Percentiles rank a stretch among this genome's conserved stretches.
Evolutionary conservation across 2,113 vertebrate genomes (phyloP).

Genomic region (Spermophilus dauricus): DNA sequence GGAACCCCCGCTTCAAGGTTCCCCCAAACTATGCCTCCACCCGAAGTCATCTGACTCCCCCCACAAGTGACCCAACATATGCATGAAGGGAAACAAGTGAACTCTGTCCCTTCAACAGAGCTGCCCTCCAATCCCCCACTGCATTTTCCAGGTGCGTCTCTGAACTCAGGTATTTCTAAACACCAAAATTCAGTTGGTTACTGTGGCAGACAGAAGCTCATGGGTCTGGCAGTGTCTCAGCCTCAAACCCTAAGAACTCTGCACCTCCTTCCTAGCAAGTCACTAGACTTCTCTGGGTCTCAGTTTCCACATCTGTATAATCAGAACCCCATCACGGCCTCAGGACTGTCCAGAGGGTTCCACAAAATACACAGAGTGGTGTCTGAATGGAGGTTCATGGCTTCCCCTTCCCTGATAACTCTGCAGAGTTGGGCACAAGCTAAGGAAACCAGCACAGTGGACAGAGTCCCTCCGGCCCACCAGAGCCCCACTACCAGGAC

Average conservation of each 20-base stretch:
- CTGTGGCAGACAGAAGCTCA: neutral
- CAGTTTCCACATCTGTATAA: neutral
- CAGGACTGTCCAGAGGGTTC: fast-evolving
- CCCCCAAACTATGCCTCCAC: neutral
- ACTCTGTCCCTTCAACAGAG: neutral
- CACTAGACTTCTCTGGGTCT: neutral
- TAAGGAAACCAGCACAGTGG: neutral
- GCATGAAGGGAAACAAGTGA: neutral
- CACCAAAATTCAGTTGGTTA: neutral
- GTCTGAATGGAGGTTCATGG: fast-evolving
- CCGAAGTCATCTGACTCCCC: neutral
- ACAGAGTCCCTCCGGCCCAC: neutral
- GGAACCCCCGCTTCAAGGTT: neutral
- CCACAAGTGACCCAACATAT: neutral
- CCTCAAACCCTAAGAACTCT: neutral
- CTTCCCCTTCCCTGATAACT: neutral
- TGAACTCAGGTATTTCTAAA: neutral
- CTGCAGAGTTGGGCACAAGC: neutral
- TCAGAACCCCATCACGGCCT: fast-evolving
- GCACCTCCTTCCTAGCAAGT: neutral
- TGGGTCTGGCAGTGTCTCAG: neutral
- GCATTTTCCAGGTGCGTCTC: neutral
- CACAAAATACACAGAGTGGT: no score
- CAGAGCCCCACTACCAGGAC: neutral
- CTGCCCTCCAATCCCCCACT: neutral